Conservation (phyloP, 2,113 vertebrate species). For the Lophotis ruficrista region DNA sequence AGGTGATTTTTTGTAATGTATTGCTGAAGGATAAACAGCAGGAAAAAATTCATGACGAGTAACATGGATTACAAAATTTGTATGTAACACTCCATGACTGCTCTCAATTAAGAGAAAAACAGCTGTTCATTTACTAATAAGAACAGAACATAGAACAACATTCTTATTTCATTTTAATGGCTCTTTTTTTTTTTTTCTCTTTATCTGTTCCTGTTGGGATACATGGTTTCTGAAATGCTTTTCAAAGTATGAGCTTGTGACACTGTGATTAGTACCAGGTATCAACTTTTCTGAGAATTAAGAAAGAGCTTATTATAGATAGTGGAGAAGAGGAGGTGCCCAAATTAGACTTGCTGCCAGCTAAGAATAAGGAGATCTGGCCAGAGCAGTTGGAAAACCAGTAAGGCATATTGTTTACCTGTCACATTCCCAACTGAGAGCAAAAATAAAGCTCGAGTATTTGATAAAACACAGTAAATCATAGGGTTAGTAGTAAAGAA, state of each 20-base stretch:
- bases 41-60: background rate
- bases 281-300: too few relatives aligned
- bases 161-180: background rate
- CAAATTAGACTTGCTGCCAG: too few relatives aligned
- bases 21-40: background rate
- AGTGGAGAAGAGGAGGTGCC: too few relatives aligned
- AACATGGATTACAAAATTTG: background rate
- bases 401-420: background rate
- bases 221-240: background rate
- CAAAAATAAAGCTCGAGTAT: background rate
- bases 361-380: too few relatives aligned
- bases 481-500: background rate
- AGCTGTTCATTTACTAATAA: background rate
- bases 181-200: background rate
- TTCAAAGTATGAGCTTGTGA: too few relatives aligned
- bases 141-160: background rate
- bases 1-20: background rate
- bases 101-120: background rate
- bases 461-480: background rate
- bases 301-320: too few relatives aligned
- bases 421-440: accelerated
- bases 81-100: background rate
- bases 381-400: too few relatives aligned
- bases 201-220: background rate
- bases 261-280: too few relatives aligned